Evolutionary conservation across 2,113 vertebrate genomes (phyloP).

Genomic region (Cebidichthys violaceus): DNA sequence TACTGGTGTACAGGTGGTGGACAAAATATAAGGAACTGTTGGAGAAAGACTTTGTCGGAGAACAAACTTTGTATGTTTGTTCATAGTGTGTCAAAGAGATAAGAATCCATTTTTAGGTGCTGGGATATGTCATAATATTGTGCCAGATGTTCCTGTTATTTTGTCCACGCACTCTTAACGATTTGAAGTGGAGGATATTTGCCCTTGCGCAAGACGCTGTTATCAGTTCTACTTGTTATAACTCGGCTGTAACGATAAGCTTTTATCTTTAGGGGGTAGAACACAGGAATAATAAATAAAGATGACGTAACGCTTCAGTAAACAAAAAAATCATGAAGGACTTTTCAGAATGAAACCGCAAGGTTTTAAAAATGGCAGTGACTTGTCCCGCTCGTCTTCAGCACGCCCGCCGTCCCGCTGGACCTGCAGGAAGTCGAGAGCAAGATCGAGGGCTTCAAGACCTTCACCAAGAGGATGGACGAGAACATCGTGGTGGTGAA

Average conservation of each 20-base stretch:
- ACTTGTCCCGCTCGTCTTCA: constrained; percentile 78
- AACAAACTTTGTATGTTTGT: not conserved
- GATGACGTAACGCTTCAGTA: constrained; percentile 14
- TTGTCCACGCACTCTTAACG: not conserved
- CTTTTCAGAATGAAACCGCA: not conserved
- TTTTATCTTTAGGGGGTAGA: constrained; percentile 27
- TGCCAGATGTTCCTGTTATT: not conserved
- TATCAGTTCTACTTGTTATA: constrained; percentile 29
- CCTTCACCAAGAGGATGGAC: constrained; percentile 96
- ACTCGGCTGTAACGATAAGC: not conserved
- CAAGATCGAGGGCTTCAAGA: constrained; percentile 94
- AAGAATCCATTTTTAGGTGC: not conserved
- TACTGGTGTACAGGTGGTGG: too few relatives aligned
- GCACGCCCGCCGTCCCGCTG: constrained; percentile 87
- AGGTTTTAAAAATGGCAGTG: not conserved
- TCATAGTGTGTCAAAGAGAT: not conserved
- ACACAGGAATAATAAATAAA: not conserved
- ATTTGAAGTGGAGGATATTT: constrained; percentile 3
- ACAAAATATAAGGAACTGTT: not conserved
- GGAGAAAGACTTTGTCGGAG: not conserved
- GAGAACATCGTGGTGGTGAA: constrained; percentile 93
- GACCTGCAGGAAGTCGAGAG: constrained; percentile 96
- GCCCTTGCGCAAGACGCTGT: constrained; percentile 2
- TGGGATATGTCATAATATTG: not conserved
- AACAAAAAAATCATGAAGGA: not conserved